Base-by-base conservation (phyloP, 2,888 invertebrate species). In the Cistogaster globosa region DNA sequence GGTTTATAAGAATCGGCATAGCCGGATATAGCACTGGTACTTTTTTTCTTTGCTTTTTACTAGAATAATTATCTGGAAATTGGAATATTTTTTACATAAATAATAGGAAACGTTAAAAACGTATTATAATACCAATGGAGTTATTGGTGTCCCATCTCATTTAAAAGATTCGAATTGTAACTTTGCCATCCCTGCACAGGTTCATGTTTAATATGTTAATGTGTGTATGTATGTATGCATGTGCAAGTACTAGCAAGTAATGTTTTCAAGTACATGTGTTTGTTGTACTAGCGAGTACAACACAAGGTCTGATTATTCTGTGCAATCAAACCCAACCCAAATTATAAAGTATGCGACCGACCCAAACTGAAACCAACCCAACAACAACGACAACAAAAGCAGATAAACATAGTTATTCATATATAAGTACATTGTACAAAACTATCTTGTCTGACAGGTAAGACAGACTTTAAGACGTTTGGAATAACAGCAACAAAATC, bases 321-420 rank as follows among this genome's bases (percentile, higher is more conserved):
- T 67, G 67, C 67, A 83, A n/a, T 62, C 65, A 63, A 84, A 76
- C 84, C 84, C 76, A 84, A 80, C 84, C 84, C 84, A 84, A 80
- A 84, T 84, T 76, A 74, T 55, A 76, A 84, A 80, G 71, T 80
- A 84, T 76, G 71, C 57, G 71, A 67, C 71, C 84, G 84, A 80
- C 53, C 71, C 51, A 48, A 57, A 51, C 48, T 57, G 36, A 51
- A 58, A 69, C 58, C 63, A 69, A 75, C 68, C 63, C 62, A 75
- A 63, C 16, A 72, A 48, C n/a, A 69, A n/a, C 58, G 58, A 42
- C 16, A 69, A 36, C 51, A 55, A 38, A 63, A 14, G 45, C 45
- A 51, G 53, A 38, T 14, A 51, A 48, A 60, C 51, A 45, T 32
- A 51, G 53, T 38, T 14, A 51, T 58, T 48, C 45, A 36, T 18